Conservation (phyloP, 2,888 invertebrate genomes). For the Caradrina kadenii region DNA sequence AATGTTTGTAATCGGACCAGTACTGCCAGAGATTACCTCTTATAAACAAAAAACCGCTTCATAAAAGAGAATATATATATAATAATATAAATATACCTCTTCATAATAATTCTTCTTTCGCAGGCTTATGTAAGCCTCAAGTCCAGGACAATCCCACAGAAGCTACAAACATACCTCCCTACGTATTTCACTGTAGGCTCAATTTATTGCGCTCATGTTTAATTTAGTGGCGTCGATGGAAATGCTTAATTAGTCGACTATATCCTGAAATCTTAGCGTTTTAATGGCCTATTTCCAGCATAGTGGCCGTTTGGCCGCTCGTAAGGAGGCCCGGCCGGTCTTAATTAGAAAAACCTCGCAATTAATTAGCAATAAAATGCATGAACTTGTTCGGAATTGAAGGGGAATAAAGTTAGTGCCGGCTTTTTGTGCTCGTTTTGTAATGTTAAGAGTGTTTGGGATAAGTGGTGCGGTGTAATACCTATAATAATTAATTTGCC, state of each 20-base stretch:
- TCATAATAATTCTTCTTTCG: no score
- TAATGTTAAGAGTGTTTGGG: not conserved
- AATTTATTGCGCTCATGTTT: slow-evolving; percentile 52
- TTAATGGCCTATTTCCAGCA: slow-evolving; percentile 54
- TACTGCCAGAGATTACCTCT: no score
- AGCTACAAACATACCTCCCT: not conserved
- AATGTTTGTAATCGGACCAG: no score
- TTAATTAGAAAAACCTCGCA: slow-evolving; percentile 60
- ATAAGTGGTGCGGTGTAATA: not conserved
- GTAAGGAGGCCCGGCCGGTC: slow-evolving; percentile 46
- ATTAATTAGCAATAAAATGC: slow-evolving; percentile 59
- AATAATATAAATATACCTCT: no score
- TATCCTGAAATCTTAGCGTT: slow-evolving; percentile 57
- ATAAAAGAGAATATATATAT: no score
- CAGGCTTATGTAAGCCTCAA: not conserved
- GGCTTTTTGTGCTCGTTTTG: slow-evolving; percentile 8
- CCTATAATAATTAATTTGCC: not conserved
- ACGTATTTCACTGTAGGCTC: slow-evolving; percentile 25
- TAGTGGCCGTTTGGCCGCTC: slow-evolving; percentile 49
- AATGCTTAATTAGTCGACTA: slow-evolving; percentile 52
- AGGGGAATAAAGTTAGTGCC: slow-evolving; percentile 11
- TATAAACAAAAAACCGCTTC: no score
- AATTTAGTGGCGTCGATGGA: slow-evolving; percentile 48
- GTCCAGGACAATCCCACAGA: not conserved
- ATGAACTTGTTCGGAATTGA: slow-evolving; percentile 36